phyloP scores from a whole-genome alignment of 2,113 vertebrate genomes.

The Cyprinus carpio region DNA sequence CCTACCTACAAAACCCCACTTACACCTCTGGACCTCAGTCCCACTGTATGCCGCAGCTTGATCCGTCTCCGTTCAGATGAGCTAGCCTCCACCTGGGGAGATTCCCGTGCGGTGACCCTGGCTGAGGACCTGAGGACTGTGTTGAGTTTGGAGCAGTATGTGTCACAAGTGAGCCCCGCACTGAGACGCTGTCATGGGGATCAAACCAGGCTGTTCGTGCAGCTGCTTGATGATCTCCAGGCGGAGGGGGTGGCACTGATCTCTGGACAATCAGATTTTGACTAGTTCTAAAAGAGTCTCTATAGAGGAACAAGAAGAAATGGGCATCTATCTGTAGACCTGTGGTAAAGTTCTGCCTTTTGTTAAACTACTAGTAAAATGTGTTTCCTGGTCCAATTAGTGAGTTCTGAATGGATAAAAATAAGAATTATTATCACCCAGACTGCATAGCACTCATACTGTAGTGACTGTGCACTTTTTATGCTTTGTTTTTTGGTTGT shows the following conservation, averaged over 20 bases:
- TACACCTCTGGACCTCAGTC: constrained; percentile 52
- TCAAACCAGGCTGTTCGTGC: constrained; percentile 76
- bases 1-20: constrained; percentile 35
- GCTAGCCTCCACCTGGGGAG: constrained; percentile 68
- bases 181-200: constrained; percentile 70
- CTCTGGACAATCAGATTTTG: constrained; percentile 27
- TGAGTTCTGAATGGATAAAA: neutral
- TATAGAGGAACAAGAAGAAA: neutral
- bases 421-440: neutral
- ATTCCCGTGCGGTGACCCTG: constrained; percentile 78
- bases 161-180: constrained; percentile 72
- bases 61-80: constrained; percentile 52
- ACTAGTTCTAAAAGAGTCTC: neutral
- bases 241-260: constrained; percentile 52
- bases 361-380: neutral
- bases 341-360: neutral
- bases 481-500: neutral
- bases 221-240: constrained; percentile 76
- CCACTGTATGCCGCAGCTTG: constrained; percentile 57
- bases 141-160: constrained; percentile 76
- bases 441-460: neutral
- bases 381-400: neutral
- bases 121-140: constrained; percentile 79
- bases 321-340: neutral
- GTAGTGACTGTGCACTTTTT: neutral